A percentile compares a stretch with the other conserved stretches of the same genome.
phyloP scores from a whole-genome alignment of 2,797 vertebrate species.

The Sphenopsis melanotis region DNA sequence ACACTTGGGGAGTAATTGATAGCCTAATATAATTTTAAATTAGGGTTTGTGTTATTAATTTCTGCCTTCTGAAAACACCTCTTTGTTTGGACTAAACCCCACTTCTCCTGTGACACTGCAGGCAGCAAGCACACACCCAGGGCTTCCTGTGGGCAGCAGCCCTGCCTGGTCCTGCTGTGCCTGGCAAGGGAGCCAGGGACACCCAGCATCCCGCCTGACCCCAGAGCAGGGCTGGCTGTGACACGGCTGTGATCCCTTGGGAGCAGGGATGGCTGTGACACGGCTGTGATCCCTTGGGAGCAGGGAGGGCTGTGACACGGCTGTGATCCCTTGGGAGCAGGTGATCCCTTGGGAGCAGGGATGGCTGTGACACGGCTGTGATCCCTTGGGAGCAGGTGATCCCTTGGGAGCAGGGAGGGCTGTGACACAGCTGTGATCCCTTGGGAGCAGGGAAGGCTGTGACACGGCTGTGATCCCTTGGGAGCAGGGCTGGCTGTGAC shows the following conservation, averaged over 20 bases:
- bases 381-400: not conserved
- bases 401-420: not conserved
- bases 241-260: fast-evolving
- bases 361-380: too few relatives aligned
- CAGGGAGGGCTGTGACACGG: not conserved
- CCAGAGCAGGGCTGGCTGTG: not conserved
- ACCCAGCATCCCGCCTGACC: fast-evolving
- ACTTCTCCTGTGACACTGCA: not conserved
- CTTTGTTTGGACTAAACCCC: not conserved
- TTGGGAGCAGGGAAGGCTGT: too few relatives aligned
- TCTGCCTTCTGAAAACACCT: constrained; percentile 40
- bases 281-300: not conserved
- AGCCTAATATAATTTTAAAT: constrained; percentile 70
- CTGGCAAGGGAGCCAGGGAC: fast-evolving
- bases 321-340: too few relatives aligned
- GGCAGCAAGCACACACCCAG: fast-evolving
- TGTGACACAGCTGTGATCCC: not conserved
- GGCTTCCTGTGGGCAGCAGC: not conserved
- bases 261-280: not conserved
- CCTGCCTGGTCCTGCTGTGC: not conserved
- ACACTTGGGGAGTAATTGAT: constrained; percentile 52
- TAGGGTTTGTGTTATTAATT: constrained; percentile 61
- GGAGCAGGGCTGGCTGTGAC: not conserved
- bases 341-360: too few relatives aligned
- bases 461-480: too few relatives aligned